phyloP scores from a whole-genome alignment of 2,888 invertebrate species.

The Drosophila affinis region DNA sequence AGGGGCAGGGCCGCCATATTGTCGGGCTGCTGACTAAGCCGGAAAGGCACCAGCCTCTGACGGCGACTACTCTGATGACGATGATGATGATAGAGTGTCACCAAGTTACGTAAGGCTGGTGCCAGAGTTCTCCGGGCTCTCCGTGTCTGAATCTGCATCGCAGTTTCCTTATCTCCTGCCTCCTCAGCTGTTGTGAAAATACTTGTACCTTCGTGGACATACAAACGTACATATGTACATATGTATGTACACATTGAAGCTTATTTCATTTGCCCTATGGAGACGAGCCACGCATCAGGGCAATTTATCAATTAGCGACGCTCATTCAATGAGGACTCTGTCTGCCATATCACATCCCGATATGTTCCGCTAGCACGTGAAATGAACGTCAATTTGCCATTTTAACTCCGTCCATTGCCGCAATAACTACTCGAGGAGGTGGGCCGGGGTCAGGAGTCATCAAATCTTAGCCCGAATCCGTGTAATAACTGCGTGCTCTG shows the following conservation, averaged over 20 bases:
- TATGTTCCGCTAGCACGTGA: constrained; percentile 66
- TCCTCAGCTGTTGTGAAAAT: constrained; percentile 8
- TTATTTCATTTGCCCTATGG: constrained; percentile 31
- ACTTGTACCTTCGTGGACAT: constrained; percentile 18
- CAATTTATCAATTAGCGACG: constrained; percentile 78
- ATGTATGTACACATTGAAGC: neutral
- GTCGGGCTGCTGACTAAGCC: constrained; percentile 52
- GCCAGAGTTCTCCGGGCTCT: constrained; percentile 5
- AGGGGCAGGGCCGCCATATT: constrained; percentile 55
- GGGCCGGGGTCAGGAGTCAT: constrained; percentile 54
- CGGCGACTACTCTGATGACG: constrained; percentile 21
- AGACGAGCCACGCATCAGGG: constrained; percentile 58
- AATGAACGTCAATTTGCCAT: constrained; percentile 66
- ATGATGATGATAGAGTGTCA: constrained; percentile 17
- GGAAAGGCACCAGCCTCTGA: constrained; percentile 9
- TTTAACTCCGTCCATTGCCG: constrained; percentile 59
- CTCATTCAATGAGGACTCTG: constrained; percentile 63
- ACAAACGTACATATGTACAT: neutral
- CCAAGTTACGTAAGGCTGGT: constrained; percentile 23
- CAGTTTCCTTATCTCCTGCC: constrained; percentile 59
- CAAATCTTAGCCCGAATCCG: constrained; percentile 56
- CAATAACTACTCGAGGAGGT: constrained; percentile 17
- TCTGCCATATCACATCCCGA: constrained; percentile 36
- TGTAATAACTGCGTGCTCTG: constrained; percentile 72
- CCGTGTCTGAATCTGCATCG: constrained; percentile 32